Evolutionary conservation across 1,140 invertebrate genomes (phyloP).

Genomic region (Macrobrachium rosenbergii): DNA sequence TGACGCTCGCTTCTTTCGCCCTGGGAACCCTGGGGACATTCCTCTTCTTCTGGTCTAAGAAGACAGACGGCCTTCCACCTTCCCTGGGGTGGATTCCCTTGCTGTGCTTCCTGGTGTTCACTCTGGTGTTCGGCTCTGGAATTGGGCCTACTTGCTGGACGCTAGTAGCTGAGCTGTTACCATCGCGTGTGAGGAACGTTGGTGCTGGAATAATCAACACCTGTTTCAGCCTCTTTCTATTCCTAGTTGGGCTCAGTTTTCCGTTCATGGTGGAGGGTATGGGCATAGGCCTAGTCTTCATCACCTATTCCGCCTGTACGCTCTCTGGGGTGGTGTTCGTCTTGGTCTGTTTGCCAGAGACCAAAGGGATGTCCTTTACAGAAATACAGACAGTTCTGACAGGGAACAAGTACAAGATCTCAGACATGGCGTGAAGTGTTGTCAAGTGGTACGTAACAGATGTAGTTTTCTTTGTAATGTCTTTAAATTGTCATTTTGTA

Average conservation of each 20-base stretch:
- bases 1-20: constrained; percentile 31
- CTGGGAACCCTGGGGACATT: constrained; percentile 38
- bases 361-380: constrained; percentile 31
- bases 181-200: constrained; percentile 43
- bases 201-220: constrained; percentile 48
- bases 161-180: constrained; percentile 42
- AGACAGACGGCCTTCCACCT: background rate
- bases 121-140: constrained; percentile 39
- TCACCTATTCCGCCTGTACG: constrained; percentile 32
- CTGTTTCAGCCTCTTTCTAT: constrained; percentile 47
- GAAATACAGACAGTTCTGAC: constrained; percentile 33
- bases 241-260: constrained; percentile 48
- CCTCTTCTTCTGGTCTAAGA: constrained; percentile 29
- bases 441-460: background rate
- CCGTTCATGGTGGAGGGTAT: constrained; percentile 30
- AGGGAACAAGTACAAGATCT: background rate
- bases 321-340: constrained; percentile 39
- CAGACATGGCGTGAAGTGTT: background rate
- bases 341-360: constrained; percentile 39
- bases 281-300: constrained; percentile 35
- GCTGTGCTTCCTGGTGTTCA: constrained; percentile 22
- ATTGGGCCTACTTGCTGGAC: constrained; percentile 49
- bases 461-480: background rate
- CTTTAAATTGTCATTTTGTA: no score
- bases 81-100: constrained; percentile 40